Conservation (phyloP, 2,888 invertebrate species). For the Morinoia aosen region DNA sequence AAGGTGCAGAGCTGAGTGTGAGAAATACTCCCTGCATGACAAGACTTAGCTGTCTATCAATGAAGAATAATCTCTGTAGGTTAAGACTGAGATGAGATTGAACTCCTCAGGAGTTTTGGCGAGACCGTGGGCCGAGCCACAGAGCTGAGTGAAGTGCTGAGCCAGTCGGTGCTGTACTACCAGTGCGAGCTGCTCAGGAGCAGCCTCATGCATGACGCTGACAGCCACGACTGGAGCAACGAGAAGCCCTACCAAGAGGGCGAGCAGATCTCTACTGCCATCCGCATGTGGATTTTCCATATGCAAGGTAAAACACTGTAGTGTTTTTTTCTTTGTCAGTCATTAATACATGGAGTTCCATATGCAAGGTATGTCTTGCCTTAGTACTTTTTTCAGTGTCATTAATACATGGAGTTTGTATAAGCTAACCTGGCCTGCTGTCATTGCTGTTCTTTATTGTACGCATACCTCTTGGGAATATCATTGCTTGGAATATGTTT, state of each 20-base stretch:
- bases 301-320: constrained; percentile 60
- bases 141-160: constrained; percentile 63
- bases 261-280: constrained; percentile 56
- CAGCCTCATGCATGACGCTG: constrained; percentile 62
- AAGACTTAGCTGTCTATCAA: too few relatives aligned
- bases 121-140: constrained; percentile 60
- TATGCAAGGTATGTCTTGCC: neutral
- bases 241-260: constrained; percentile 57
- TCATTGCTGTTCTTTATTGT: too few relatives aligned
- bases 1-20: constrained; percentile 61
- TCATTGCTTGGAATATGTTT: too few relatives aligned
- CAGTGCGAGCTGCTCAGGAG: constrained; percentile 66
- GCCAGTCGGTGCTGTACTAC: constrained; percentile 63
- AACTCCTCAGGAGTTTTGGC: constrained; percentile 58
- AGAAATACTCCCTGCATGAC: too few relatives aligned
- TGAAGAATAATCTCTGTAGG: too few relatives aligned
- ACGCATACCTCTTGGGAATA: too few relatives aligned
- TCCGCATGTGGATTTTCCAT: constrained; percentile 66
- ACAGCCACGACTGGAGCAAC: constrained; percentile 62
- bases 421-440: too few relatives aligned
- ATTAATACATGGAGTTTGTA: neutral
- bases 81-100: neutral
- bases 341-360: neutral
- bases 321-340: neutral
- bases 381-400: neutral